Evolutionary conservation across 2,888 invertebrate genomes (phyloP).

Genomic region (Eupithecia centaureata): DNA sequence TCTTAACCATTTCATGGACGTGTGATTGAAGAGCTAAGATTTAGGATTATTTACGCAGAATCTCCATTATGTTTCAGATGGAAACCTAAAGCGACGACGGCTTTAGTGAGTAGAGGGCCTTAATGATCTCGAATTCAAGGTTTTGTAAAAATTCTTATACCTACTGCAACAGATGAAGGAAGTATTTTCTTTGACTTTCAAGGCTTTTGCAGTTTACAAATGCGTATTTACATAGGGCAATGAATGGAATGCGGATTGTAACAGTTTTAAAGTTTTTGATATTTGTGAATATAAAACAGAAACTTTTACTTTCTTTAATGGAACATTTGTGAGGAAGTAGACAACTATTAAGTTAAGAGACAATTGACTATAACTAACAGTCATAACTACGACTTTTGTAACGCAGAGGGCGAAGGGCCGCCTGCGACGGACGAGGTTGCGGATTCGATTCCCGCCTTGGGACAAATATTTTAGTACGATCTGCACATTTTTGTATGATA

Average conservation of each 20-base stretch:
- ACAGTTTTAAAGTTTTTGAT: constrained; percentile 27
- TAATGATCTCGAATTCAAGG: background rate
- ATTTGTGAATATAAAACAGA: background rate
- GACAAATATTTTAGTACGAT: too few relatives aligned
- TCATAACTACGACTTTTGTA: too few relatives aligned
- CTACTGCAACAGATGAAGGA: background rate
- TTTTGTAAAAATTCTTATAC: background rate
- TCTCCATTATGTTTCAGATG: background rate
- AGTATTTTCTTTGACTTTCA: constrained; percentile 8
- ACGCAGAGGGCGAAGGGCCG: too few relatives aligned
- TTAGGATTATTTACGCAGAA: background rate
- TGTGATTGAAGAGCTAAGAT: background rate
- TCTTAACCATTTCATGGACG: background rate
- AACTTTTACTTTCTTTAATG: background rate
- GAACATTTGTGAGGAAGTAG: too few relatives aligned
- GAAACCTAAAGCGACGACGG: too few relatives aligned
- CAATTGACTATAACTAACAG: too few relatives aligned
- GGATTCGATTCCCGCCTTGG: too few relatives aligned
- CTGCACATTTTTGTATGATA: too few relatives aligned
- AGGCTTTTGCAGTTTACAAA: constrained; percentile 27
- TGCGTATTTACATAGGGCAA: constrained; percentile 33
- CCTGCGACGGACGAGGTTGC: too few relatives aligned
- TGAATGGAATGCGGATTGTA: constrained; percentile 46
- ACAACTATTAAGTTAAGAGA: too few relatives aligned
- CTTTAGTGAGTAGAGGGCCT: too few relatives aligned